Evolutionary conservation across 2,797 vertebrate species (phyloP).

Genomic region (Pseudomugil tenellus): DNA sequence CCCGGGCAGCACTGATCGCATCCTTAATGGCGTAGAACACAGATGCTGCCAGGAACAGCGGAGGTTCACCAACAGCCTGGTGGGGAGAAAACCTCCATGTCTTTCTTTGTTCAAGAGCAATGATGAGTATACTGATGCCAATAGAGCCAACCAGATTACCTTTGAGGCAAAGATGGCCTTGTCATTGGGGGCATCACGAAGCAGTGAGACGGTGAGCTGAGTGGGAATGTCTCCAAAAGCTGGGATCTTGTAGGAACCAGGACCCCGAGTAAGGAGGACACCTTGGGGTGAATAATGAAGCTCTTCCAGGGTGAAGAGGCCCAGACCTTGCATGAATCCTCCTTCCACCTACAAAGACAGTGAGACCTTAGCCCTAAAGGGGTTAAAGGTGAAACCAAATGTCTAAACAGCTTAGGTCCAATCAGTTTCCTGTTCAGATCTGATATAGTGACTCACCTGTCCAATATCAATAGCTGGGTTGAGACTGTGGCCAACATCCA

Average conservation of each 20-base stretch:
- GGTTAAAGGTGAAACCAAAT: too few species aligned
- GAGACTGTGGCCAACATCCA: constrained; percentile 95
- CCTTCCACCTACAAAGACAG: constrained; percentile 88
- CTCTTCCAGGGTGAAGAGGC: constrained; percentile 95
- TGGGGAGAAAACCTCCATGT: background rate
- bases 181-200: constrained; percentile 89
- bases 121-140: background rate
- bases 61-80: constrained; percentile 95
- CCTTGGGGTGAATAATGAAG: constrained; percentile 91
- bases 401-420: too few species aligned
- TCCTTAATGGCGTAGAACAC: constrained; percentile 96
- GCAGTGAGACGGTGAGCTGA: constrained; percentile 88
- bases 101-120: background rate
- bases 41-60: constrained; percentile 92
- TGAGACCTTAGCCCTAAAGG: background rate
- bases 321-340: constrained; percentile 93
- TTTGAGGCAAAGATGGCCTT: constrained; percentile 96
- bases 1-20: constrained; percentile 83
- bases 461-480: constrained; percentile 97
- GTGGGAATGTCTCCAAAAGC: constrained; percentile 91
- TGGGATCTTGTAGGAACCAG: constrained; percentile 95
- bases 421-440: too few species aligned
- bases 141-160: constrained; percentile 68
- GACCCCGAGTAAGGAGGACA: constrained; percentile 89
- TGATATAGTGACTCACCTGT: constrained; percentile 83